phyloP scores from a whole-genome alignment of 2,113 vertebrate species.

The Coptodon rendalli region DNA sequence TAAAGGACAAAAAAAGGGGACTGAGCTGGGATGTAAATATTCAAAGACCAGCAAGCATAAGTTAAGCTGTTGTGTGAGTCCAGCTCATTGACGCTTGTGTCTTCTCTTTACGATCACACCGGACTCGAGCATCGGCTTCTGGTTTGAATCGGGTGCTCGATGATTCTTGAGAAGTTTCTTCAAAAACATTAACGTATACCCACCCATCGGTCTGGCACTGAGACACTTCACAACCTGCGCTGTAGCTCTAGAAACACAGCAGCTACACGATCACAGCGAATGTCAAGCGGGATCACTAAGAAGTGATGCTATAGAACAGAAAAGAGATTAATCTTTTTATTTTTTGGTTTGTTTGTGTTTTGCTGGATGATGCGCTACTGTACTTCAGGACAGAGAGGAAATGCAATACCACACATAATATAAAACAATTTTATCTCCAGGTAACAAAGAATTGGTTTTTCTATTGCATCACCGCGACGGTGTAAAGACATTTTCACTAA shows the following conservation, averaged over 20 bases:
- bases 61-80: not conserved
- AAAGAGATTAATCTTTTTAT: not conserved
- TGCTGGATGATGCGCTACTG: not conserved
- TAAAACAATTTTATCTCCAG: not conserved
- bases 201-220: not conserved
- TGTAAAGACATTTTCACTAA: conserved; percentile 5
- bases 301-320: not conserved
- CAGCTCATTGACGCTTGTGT: not conserved
- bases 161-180: not conserved
- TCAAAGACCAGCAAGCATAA: not conserved
- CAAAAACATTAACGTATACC: not conserved
- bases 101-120: not conserved
- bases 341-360: not conserved
- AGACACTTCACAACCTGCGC: not conserved
- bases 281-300: not conserved
- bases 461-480: not conserved
- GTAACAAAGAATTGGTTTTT: not conserved
- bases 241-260: not conserved
- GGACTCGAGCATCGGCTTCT: not conserved
- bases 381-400: not conserved
- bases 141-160: not conserved
- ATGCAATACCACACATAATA: not conserved
- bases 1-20: not conserved
- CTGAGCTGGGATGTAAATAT: not conserved
- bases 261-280: not conserved